Percentiles rank a stretch among this genome's conserved stretches.
phyloP scores from a whole-genome alignment of 2,888 invertebrate genomes.

The Choreutis nemorana region DNA sequence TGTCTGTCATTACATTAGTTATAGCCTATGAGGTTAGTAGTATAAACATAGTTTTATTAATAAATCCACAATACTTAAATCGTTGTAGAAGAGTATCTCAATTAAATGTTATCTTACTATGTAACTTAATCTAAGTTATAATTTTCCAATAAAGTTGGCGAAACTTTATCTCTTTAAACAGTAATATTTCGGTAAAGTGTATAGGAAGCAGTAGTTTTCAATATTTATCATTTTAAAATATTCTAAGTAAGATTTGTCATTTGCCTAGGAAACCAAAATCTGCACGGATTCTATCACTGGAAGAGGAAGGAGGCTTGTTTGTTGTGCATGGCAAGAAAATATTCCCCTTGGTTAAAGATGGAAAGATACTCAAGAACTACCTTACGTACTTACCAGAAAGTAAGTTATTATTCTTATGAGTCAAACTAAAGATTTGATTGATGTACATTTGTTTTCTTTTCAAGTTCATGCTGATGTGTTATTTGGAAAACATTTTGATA shows the following conservation, averaged over 20 bases:
- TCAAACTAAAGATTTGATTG: not conserved
- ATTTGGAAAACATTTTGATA: not conserved
- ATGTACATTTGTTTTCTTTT: too few species aligned
- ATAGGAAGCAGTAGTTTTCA: not conserved
- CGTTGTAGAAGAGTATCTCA: too few species aligned
- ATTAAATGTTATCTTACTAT: too few species aligned
- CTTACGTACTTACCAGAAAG: slow-evolving; percentile 26
- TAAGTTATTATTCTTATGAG: slow-evolving; percentile 18
- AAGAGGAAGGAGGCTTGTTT: slow-evolving; percentile 41
- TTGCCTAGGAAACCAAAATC: slow-evolving; percentile 34
- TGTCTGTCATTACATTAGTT: too few species aligned
- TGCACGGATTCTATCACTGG: slow-evolving; percentile 29
- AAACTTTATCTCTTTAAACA: too few species aligned
- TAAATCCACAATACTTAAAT: too few species aligned
- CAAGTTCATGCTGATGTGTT: too few species aligned
- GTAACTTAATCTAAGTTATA: too few species aligned
- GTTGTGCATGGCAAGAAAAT: slow-evolving; percentile 41
- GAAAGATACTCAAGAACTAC: slow-evolving; percentile 30
- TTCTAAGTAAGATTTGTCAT: not conserved
- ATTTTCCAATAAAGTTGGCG: too few species aligned
- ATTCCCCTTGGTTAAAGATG: slow-evolving; percentile 39
- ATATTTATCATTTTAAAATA: not conserved
- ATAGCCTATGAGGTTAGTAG: too few species aligned
- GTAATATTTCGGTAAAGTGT: not conserved
- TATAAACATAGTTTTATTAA: too few species aligned